These are phyloP conservation scores for Pterocles gutturalis DNA, from an alignment of 2,113 vertebrate genomes.

Conservation along the genomic window DNA sequence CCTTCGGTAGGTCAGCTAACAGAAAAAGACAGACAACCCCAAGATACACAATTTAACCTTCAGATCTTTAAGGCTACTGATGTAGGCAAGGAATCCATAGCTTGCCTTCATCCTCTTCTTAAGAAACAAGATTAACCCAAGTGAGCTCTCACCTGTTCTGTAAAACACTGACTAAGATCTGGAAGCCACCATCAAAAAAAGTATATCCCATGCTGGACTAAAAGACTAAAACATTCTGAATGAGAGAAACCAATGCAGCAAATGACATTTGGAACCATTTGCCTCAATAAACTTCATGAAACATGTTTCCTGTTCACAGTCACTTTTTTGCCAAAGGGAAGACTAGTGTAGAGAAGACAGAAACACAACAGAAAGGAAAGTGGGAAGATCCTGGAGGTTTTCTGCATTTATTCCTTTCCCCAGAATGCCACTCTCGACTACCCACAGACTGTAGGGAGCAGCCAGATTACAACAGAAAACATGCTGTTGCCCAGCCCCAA, in stretches of 20 bases:
- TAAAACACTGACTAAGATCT: not conserved
- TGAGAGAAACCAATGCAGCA: not conserved
- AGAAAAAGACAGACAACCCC: not conserved
- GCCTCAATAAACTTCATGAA: not conserved
- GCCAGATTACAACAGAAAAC: not conserved
- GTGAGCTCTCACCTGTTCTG: not conserved
- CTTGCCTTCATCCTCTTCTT: not conserved
- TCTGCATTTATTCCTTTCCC: not conserved
- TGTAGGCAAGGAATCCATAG: not conserved
- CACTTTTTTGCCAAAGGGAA: not conserved
- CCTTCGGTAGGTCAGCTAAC: not conserved
- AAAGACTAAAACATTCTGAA: not conserved
- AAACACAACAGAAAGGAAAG: not conserved
- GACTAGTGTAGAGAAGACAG: not conserved
- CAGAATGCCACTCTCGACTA: not conserved
- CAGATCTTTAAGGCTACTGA: not conserved
- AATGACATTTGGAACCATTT: not conserved
- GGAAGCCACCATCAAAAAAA: not conserved
- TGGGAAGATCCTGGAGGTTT: rapidly evolving
- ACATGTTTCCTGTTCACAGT: not conserved
- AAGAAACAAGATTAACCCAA: not conserved
- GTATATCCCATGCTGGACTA: not conserved
- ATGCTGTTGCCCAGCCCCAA: not conserved
- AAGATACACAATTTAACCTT: not conserved
- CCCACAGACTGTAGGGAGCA: not conserved